These are phyloP conservation scores for Parambassis ranga DNA, from an alignment of 2,797 vertebrate genomes.

Conservation along the genomic window DNA sequence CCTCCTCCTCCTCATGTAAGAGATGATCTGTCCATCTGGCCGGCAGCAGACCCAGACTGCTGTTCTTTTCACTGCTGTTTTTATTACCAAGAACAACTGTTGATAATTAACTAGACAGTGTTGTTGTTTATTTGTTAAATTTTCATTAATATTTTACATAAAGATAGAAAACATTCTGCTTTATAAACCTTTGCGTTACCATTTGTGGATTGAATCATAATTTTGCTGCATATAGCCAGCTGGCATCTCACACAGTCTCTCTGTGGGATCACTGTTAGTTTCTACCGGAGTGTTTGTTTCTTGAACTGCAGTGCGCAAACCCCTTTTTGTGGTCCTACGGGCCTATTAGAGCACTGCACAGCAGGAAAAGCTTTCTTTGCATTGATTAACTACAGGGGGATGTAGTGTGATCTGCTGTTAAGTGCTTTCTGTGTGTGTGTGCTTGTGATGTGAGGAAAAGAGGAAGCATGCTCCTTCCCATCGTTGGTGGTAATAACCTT, in stretches of 20 bases:
- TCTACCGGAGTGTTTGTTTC: neutral
- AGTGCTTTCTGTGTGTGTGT: slow-evolving; percentile 19
- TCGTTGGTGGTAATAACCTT: slow-evolving; percentile 56
- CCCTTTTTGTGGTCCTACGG: neutral
- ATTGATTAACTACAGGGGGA: slow-evolving; percentile 28
- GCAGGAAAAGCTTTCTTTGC: slow-evolving; percentile 10
- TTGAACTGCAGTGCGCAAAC: slow-evolving; percentile 11
- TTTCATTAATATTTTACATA: too few species aligned
- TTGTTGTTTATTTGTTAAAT: too few species aligned
- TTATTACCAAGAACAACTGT: slow-evolving; percentile 14
- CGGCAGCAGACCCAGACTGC: slow-evolving; percentile 11
- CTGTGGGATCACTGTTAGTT: too few species aligned
- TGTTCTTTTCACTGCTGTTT: slow-evolving; percentile 17
- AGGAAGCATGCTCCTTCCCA: slow-evolving; percentile 55
- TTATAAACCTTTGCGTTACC: too few species aligned
- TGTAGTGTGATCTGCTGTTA: slow-evolving; percentile 12
- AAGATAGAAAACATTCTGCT: too few species aligned
- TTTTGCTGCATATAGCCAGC: too few species aligned
- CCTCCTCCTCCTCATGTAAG: slow-evolving; percentile 56
- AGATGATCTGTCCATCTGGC: slow-evolving; percentile 66
- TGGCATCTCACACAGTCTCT: too few species aligned
- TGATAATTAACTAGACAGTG: too few species aligned
- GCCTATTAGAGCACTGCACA: slow-evolving; percentile 12
- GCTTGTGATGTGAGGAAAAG: slow-evolving; percentile 29
- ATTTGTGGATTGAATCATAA: too few species aligned